These are phyloP conservation scores for Isotomurus palustris DNA, from an alignment of 2,888 invertebrate species.

Conservation along the genomic window DNA sequence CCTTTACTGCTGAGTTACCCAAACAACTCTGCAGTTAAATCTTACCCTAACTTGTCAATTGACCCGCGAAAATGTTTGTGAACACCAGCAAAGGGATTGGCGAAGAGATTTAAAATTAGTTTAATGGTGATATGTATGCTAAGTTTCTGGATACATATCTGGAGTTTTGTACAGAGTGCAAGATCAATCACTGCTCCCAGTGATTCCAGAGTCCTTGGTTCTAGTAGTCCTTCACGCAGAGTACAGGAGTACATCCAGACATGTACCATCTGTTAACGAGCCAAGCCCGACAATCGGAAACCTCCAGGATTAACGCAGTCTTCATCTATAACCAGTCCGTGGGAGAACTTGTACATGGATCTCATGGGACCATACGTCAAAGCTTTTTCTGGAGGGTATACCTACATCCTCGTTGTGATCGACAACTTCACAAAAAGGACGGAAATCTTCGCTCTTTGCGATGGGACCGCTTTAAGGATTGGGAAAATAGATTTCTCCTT, in stretches of 20 bases:
- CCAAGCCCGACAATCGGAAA: constrained; percentile 9
- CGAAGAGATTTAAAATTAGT: not conserved
- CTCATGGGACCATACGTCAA: not conserved
- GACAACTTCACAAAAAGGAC: not conserved
- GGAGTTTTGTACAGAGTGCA: too few relatives aligned
- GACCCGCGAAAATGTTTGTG: not conserved
- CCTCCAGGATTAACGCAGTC: constrained; percentile 5
- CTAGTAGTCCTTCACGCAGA: not conserved
- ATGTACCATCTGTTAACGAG: not conserved
- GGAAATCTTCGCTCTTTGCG: not conserved
- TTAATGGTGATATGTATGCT: not conserved
- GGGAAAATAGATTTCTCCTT: not conserved
- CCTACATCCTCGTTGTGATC: not conserved
- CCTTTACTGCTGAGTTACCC: not conserved
- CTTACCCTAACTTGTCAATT: not conserved
- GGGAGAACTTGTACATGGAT: constrained; percentile 14
- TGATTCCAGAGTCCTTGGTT: not conserved
- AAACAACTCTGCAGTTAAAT: not conserved
- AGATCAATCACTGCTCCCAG: not conserved
- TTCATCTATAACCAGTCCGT: constrained; percentile 1
- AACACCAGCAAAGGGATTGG: not conserved
- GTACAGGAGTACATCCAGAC: not conserved
- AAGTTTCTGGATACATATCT: not conserved
- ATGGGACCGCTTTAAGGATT: not conserved
- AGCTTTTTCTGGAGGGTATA: not conserved